These are phyloP conservation scores for Halisarca cf. caerulea DNA, from an alignment of 37 sponge, comb jelly and placozoan species.

Conservation along the genomic window DNA sequence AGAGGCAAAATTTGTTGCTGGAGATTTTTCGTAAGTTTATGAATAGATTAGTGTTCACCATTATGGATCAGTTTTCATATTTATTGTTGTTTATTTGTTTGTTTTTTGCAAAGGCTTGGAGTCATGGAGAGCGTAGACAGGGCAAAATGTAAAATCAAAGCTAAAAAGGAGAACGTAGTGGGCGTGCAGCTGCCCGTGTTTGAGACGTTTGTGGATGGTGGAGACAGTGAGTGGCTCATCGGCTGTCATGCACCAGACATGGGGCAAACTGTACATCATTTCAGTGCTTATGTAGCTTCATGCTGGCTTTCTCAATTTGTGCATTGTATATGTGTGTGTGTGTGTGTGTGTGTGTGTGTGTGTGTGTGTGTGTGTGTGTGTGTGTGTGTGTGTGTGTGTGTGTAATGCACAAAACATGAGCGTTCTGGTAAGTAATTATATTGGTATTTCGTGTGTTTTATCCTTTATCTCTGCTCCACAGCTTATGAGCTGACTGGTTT, in stretches of 20 bases:
- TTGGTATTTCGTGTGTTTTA: neutral
- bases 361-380: neutral
- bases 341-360: slow-evolving; percentile 12
- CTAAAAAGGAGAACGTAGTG: slow-evolving; percentile 96
- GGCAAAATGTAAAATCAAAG: slow-evolving; percentile 85
- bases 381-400: no score
- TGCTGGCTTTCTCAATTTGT: no score
- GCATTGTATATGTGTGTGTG: no score
- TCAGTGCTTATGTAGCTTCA: no score
- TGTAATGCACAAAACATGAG: no score
- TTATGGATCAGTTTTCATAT: neutral
- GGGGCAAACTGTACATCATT: no score
- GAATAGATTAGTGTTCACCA: neutral
- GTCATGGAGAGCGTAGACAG: slow-evolving; percentile 96
- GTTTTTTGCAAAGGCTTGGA: slow-evolving; percentile 53
- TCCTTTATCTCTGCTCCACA: slow-evolving; percentile 3
- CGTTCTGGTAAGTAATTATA: no score
- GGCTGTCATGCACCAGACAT: no score
- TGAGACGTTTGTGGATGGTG: slow-evolving; percentile 82
- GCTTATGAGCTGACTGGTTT: slow-evolving; percentile 89
- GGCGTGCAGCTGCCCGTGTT: slow-evolving; percentile 89
- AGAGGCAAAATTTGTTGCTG: slow-evolving; percentile 95
- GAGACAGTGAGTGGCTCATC: slow-evolving; percentile 79
- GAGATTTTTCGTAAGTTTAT: slow-evolving; percentile 84
- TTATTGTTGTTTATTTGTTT: neutral